Base-by-base conservation (phyloP, 2,797 vertebrate genomes). In the Lerista edwardsae region DNA sequence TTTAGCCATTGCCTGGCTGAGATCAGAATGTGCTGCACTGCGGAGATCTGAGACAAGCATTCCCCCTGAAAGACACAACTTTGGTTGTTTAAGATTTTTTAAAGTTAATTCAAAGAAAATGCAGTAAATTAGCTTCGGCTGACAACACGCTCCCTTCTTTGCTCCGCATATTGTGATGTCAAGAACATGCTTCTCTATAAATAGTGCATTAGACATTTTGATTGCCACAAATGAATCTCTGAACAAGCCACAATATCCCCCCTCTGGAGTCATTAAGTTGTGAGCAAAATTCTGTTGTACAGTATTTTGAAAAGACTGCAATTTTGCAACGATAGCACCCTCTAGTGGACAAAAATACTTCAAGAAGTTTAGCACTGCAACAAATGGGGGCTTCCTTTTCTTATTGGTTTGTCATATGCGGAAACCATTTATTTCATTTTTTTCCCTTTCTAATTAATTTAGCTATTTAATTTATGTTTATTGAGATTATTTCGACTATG, bases 311-410 rank as follows among this genome's bases (percentile, higher is more conserved):
- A 72, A 3, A 12, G 5, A 41, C 14, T 57, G 39, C 62, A 78
- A 15, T 31, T 84, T 64, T 80, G 75, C 80, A 77, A 73, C 47
- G 39, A 76, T 82, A 67, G 76, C 87, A 80, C 94, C 93, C 92
- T 92, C 92, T 94, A 93, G 93, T 89, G 93, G 94, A 68, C 75
- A 83, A 80, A 6, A 39, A 1, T 62, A n/a, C 64, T 72, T 71
- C 76, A 25, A 59, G 71, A 51, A 0, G 51, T 55, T 55, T 7
- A 85, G 83, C 23, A 34, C 10, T 29, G 19, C 25, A 27, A 39
- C 15, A 29, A 5, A 39, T n/a, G 8, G 6, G 41, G 34, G 31
- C 3, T 31, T 23, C 17, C 11, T 69, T 84, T 57, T 83, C n/a
- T n/a, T n/a, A n/a, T 21, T 77, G 80, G 8, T 44, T 73, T 6